These are phyloP conservation scores for Psammodynastes pulverulentus DNA, from an alignment of 2,113 vertebrate species.

Conservation along the genomic window DNA sequence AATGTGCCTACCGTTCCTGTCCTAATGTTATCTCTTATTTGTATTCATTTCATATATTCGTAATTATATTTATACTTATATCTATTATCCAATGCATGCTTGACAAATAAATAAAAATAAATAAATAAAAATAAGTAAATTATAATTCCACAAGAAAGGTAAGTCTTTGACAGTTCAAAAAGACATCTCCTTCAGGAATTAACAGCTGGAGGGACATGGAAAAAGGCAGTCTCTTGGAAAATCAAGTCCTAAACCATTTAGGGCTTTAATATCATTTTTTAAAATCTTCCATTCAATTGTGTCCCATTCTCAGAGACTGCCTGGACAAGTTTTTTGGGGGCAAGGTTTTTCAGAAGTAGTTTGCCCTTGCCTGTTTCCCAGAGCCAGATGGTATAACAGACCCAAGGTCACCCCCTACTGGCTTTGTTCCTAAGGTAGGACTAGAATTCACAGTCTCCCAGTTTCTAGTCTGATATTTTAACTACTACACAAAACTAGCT, in stretches of 20 bases:
- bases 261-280: neutral
- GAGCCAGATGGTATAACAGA: neutral
- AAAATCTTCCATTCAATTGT: neutral
- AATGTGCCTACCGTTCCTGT: too few species aligned
- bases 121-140: too few species aligned
- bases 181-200: neutral
- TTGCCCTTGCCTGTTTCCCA: neutral
- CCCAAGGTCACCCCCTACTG: neutral
- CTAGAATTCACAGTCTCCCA: neutral
- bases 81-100: too few species aligned
- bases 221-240: neutral
- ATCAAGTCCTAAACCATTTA: neutral
- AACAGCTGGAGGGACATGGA: neutral
- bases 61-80: too few species aligned
- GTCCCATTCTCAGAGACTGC: neutral
- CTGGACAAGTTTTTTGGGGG: neutral
- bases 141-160: neutral
- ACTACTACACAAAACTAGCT: neutral
- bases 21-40: too few species aligned
- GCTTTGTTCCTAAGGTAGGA: neutral
- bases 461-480: neutral
- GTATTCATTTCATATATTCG: too few species aligned
- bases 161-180: neutral
- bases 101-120: too few species aligned
- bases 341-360: neutral